phyloP scores from a whole-genome alignment of 2,797 vertebrate genomes.

The Hirundo rustica region DNA sequence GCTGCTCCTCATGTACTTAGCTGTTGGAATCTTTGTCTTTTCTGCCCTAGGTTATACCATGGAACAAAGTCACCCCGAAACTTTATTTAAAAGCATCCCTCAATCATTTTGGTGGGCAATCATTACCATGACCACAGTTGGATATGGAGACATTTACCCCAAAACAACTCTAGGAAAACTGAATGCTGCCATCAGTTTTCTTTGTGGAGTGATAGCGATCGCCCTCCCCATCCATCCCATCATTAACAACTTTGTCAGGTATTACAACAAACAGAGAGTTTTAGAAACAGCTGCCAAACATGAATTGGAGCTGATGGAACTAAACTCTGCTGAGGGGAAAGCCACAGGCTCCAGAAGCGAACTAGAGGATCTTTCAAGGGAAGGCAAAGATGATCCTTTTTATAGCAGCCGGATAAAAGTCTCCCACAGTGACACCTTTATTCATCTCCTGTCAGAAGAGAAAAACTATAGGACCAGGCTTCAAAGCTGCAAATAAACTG shows the following conservation, averaged over 20 bases:
- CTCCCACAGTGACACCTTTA: slow-evolving; percentile 85
- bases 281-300: slow-evolving; percentile 95
- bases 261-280: slow-evolving; percentile 95
- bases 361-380: slow-evolving; percentile 46
- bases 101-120: slow-evolving; percentile 99
- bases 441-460: slow-evolving; percentile 83
- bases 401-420: slow-evolving; percentile 71
- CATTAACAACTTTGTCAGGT: slow-evolving; percentile 97
- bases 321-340: slow-evolving; percentile 80
- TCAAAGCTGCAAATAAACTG: slow-evolving; percentile 79
- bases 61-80: slow-evolving; percentile 96
- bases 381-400: slow-evolving; percentile 25
- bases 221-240: slow-evolving; percentile 97
- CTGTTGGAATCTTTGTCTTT: slow-evolving; percentile 96
- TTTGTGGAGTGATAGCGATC: slow-evolving; percentile 96
- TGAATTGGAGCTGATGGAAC: slow-evolving; percentile 93
- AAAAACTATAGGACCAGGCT: slow-evolving; percentile 77
- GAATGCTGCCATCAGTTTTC: slow-evolving; percentile 95
- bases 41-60: slow-evolving; percentile 95
- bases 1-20: slow-evolving; percentile 95
- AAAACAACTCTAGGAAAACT: slow-evolving; percentile 95
- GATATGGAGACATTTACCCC: slow-evolving; percentile 96
- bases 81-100: slow-evolving; percentile 95
- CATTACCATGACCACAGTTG: slow-evolving; percentile 98
- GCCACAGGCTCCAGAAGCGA: slow-evolving; percentile 43